Base-by-base conservation (phyloP, 2,888 invertebrate species). In the Busseola fusca region DNA sequence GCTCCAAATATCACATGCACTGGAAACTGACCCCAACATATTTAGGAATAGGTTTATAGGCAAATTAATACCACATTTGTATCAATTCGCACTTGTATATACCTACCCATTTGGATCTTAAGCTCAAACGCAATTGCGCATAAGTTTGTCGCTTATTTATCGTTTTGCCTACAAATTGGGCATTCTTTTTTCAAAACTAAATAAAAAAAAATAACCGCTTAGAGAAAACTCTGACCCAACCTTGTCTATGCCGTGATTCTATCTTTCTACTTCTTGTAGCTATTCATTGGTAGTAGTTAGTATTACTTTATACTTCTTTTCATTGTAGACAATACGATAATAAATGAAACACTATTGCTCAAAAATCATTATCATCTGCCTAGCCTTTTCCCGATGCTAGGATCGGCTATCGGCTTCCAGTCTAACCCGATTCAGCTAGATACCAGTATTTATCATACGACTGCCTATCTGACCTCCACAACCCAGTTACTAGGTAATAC, bases 131-230 rank as follows among this genome's bases (percentile, higher is more conserved):
- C 21, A n/a, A 64, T 18, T 7, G 18, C 34, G 1, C 25, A 37
- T 37, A n/a, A n/a, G 21, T 50, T 48, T 10, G 27, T 48, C 3
- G 7, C 14, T 62, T 62, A 62, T 25, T 21, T 21, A 34, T 25
- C 21, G 37, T 40, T 42, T 45, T 25, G 6, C 42, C 18, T 34
- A 67, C 42, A 42, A 67, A 68, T 69, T 25, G 34, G 4, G 34
- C 25, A 34, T 34, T 54, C 25, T 16, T 54, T 21, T 12, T 7
- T 21, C n/a, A 69, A 0, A 34, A 34, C 34, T 34, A 34, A 34
- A 2, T 34, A 34, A 34, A 34, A 34, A 34, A 34, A 34, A 34
- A 5, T 69, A 56, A 27, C n/a, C 16, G 21, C 9, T 27, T 27
- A 12, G 34, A 16, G 10, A 50, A 50, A n/a, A 50, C 1, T 50